A percentile compares a stretch with the other conserved stretches of the same genome.
phyloP scores from a whole-genome alignment of 2,888 invertebrate species.

The Acanthoscelides obtectus region DNA sequence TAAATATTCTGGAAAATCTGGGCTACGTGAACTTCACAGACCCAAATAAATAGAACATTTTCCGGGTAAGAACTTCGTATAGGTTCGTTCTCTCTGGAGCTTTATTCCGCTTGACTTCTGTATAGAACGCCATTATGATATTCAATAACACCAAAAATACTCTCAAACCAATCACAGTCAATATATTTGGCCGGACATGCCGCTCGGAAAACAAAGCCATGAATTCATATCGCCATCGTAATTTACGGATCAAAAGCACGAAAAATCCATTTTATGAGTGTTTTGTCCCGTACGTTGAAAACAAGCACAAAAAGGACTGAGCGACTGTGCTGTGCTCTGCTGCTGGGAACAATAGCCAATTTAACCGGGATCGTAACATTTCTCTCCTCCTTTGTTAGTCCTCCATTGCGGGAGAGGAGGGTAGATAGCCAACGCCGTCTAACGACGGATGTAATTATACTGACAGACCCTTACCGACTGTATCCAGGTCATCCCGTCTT shows the following conservation, averaged over 20 bases:
- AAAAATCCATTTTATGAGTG: background rate
- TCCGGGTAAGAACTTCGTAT: too few species aligned
- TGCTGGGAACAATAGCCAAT: background rate
- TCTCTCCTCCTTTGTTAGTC: background rate
- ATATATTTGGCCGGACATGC: background rate
- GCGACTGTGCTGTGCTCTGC: background rate
- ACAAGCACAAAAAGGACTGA: background rate
- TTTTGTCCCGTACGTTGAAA: background rate
- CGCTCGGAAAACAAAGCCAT: background rate
- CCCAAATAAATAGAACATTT: too few species aligned
- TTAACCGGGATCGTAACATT: background rate
- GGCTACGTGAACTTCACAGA: too few species aligned
- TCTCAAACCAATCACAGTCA: background rate
- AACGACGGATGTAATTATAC: background rate
- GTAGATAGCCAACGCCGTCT: too few species aligned
- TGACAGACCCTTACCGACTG: background rate
- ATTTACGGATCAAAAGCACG: background rate
- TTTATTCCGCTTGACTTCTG: too few species aligned
- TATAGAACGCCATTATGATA: too few species aligned
- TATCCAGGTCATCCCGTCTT: background rate
- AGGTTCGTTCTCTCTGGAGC: too few species aligned
- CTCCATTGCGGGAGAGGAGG: background rate
- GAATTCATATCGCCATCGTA: background rate
- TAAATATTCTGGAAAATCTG: too few species aligned
- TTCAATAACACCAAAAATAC: too few species aligned